phyloP scores from a whole-genome alignment of 2,888 invertebrate species.

The Epiblema foenella region DNA sequence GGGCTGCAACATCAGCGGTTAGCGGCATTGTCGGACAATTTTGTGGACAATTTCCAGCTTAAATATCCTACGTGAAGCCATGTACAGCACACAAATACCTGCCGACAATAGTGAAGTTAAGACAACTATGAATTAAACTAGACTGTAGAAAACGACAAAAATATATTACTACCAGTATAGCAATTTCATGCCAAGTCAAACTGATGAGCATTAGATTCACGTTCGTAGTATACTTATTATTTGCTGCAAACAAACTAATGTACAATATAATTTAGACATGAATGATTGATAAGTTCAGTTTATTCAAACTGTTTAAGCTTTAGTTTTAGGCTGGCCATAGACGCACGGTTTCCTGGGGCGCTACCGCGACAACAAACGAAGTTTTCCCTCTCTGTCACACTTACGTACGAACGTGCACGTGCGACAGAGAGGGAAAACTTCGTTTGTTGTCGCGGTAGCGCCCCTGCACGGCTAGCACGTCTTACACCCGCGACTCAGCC shows the following conservation, averaged over 20 bases:
- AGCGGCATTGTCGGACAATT: conserved; percentile 88
- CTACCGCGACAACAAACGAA: no score
- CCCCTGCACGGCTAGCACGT: neutral
- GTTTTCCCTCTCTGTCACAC: no score
- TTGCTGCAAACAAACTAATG: conserved; percentile 20
- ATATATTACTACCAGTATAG: conserved; percentile 34
- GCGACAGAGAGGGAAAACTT: no score
- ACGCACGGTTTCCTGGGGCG: no score
- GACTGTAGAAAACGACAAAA: neutral
- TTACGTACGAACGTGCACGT: no score
- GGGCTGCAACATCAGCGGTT: conserved; percentile 91
- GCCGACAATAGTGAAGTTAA: conserved; percentile 41
- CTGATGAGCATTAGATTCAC: conserved; percentile 36
- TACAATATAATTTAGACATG: no score
- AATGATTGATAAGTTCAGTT: conserved; percentile 1
- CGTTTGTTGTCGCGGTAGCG: no score
- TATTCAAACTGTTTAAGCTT: conserved; percentile 9
- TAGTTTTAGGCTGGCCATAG: neutral
- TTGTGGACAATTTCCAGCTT: conserved; percentile 79
- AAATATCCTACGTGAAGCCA: conserved; percentile 83
- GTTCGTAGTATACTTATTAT: conserved; percentile 15
- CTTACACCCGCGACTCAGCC: no score
- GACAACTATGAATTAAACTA: neutral
- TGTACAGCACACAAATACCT: conserved; percentile 74
- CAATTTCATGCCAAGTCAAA: conserved; percentile 42